Evolutionary conservation across 2,888 invertebrate genomes (phyloP).

Genomic region (Deilephila elpenor): DNA sequence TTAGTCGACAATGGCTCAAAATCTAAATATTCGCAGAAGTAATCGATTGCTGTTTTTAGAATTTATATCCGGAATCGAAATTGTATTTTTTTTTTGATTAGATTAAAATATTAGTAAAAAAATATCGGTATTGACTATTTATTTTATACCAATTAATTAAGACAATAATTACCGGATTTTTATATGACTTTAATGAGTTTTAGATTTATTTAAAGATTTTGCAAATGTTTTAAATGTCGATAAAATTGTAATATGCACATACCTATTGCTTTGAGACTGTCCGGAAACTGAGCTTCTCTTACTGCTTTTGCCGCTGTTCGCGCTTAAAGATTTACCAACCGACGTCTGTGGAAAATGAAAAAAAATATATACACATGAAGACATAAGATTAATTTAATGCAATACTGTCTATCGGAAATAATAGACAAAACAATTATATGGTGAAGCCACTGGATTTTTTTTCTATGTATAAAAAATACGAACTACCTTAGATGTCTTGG

Average conservation of each 20-base stretch:
- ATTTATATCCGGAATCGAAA: too few relatives aligned
- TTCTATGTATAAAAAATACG: neutral
- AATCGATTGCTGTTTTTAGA: too few relatives aligned
- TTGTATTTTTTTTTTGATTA: too few relatives aligned
- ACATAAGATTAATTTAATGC: too few relatives aligned
- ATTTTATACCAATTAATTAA: too few relatives aligned
- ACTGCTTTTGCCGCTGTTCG: conserved; percentile 76
- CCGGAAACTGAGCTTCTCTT: conserved; percentile 79
- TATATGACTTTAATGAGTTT: neutral
- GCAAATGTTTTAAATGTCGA: neutral
- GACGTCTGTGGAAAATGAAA: conserved; percentile 63
- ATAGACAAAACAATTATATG: conserved; percentile 4
- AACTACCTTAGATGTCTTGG: conserved; percentile 86
- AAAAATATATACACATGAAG: neutral
- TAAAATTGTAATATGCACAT: conserved; percentile 51
- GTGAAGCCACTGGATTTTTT: neutral
- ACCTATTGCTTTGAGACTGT: conserved; percentile 79
- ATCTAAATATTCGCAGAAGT: too few relatives aligned
- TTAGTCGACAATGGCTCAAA: neutral
- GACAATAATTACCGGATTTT: neutral
- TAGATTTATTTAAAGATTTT: neutral
- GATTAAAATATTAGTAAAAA: too few relatives aligned
- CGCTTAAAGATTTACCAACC: conserved; percentile 77
- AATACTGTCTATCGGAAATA: too few relatives aligned
- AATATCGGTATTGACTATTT: too few relatives aligned